phyloP scores from a whole-genome alignment of 37 sponge, comb jelly and placozoan species.

The Mnemiopsis leidyi region DNA sequence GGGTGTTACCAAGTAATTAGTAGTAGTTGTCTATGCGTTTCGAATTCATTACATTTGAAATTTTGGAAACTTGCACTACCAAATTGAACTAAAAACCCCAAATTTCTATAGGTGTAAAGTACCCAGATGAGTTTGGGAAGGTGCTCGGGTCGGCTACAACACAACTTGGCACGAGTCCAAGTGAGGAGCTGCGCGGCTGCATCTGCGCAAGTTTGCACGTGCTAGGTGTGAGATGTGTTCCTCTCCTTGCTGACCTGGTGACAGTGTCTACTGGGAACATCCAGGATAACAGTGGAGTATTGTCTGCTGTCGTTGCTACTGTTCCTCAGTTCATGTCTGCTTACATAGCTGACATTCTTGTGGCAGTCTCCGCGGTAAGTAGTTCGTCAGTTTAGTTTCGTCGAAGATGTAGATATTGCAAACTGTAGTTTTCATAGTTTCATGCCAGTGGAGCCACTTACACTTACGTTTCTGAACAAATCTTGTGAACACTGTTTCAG shows the following conservation, averaged over 20 bases:
- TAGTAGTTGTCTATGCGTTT: no score
- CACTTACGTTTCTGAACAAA: no score
- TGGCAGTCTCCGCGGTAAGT: background rate
- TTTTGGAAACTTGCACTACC: no score
- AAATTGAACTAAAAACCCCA: no score
- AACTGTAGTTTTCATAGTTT: no score
- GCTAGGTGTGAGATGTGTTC: background rate
- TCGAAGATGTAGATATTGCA: no score
- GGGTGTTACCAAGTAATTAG: no score
- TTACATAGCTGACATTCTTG: constrained; percentile 12
- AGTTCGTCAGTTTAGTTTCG: background rate
- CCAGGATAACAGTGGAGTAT: background rate
- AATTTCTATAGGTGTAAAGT: background rate
- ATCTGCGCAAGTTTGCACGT: background rate
- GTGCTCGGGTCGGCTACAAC: background rate
- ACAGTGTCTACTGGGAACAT: background rate
- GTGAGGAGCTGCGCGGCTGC: background rate
- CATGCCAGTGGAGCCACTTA: no score
- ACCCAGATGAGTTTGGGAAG: constrained; percentile 5
- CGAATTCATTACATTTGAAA: no score
- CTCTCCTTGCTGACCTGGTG: background rate
- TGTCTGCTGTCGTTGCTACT: background rate
- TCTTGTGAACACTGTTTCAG: background rate
- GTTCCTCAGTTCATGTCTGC: constrained; percentile 54
- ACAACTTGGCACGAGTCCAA: background rate